Conservation (phyloP, 2,797 vertebrate genomes). For the Synaphobranchus kaupii region DNA sequence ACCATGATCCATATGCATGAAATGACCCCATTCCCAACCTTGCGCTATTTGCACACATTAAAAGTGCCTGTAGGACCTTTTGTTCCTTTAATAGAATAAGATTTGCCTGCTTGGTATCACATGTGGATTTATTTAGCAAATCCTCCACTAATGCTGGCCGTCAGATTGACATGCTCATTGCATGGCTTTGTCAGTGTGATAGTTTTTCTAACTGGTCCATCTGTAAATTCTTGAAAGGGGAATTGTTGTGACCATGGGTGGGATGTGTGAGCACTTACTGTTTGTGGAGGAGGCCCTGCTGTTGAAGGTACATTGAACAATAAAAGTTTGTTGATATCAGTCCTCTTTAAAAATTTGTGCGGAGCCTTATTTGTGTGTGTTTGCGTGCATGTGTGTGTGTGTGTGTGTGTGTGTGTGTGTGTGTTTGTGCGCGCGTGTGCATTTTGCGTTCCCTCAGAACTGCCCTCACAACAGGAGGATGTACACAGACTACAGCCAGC, state of each 20-base stretch:
- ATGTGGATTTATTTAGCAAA: neutral
- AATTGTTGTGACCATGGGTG: neutral
- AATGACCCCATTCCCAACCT: neutral
- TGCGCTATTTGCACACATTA: constrained; percentile 24
- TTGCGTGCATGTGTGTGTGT: neutral
- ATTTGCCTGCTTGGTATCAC: neutral
- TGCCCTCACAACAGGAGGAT: too few species aligned
- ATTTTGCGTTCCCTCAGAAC: too few species aligned
- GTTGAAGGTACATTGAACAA: neutral
- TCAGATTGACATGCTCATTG: neutral
- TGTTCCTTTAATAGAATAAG: neutral
- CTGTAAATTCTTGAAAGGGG: neutral
- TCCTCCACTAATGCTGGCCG: neutral
- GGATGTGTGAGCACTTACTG: neutral
- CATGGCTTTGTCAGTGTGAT: neutral
- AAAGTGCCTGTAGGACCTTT: constrained; percentile 32
- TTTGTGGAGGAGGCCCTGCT: neutral
- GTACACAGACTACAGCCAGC: too few species aligned
- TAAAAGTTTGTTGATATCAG: constrained; percentile 21
- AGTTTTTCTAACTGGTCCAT: neutral
- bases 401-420: too few species aligned
- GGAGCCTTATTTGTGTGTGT: neutral
- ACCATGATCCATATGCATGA: neutral
- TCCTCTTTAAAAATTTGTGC: constrained; percentile 3
- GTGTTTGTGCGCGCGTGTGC: too few species aligned